These are phyloP conservation scores for Orchestes rusci DNA, from an alignment of 2,888 invertebrate species.

Conservation along the genomic window DNA sequence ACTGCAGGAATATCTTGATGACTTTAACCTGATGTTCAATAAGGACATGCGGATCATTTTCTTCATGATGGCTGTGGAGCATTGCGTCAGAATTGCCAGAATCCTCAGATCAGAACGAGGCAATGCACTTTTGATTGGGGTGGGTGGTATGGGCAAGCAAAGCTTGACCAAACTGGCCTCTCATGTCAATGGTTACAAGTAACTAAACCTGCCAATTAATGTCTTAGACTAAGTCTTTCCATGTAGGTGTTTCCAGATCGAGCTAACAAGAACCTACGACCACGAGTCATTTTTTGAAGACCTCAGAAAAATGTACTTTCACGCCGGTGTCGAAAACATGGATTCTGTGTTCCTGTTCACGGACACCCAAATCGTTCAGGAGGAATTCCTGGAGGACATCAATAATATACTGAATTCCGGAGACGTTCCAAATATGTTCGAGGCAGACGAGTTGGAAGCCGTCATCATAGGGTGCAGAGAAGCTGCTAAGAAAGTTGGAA, in stretches of 20 bases:
- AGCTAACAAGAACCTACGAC: conserved; percentile 78
- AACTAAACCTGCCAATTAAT: conserved; percentile 15
- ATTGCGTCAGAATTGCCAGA: conserved; percentile 76
- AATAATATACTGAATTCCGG: conserved; percentile 89
- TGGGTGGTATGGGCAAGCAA: conserved; percentile 86
- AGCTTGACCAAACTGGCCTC: conserved; percentile 80
- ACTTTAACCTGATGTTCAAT: conserved; percentile 69
- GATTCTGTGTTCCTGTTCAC: conserved; percentile 82
- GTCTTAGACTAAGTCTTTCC: neutral
- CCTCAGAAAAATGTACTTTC: conserved; percentile 68
- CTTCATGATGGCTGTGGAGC: conserved; percentile 85
- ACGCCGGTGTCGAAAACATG: conserved; percentile 66
- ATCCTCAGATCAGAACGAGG: conserved; percentile 81
- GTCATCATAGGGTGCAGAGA: conserved; percentile 68
- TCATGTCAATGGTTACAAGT: conserved; percentile 76
- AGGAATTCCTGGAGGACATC: conserved; percentile 87
- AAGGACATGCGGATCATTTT: conserved; percentile 80
- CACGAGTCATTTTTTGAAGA: conserved; percentile 79
- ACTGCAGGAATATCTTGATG: conserved; percentile 72
- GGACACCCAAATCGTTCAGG: conserved; percentile 84
- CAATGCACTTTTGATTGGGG: conserved; percentile 80
- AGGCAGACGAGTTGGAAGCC: conserved; percentile 78
- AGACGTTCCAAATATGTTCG: conserved; percentile 87
- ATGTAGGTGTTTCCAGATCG: conserved; percentile 76
- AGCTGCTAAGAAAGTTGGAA: conserved; percentile 61